Conservation (phyloP, 2,113 vertebrate genomes). For the Lophochroa leadbeateri region DNA sequence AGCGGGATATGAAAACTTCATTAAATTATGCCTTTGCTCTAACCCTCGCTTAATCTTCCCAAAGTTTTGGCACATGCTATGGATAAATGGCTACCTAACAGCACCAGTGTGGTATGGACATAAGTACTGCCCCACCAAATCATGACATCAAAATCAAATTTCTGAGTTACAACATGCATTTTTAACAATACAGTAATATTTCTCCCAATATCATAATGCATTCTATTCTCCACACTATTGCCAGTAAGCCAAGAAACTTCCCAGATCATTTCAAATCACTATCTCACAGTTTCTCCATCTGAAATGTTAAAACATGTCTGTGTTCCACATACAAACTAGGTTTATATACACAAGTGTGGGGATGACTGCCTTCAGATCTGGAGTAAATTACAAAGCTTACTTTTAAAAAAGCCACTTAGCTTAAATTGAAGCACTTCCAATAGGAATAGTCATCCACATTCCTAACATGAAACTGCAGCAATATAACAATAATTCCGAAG, state of each 20-base stretch:
- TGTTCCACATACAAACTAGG: fast-evolving
- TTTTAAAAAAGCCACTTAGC: neutral
- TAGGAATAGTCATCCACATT: neutral
- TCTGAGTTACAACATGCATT: neutral
- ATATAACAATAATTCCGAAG: neutral
- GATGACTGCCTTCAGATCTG: neutral
- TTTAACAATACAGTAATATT: neutral
- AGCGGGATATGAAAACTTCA: neutral
- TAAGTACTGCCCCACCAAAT: neutral
- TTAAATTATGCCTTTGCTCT: neutral
- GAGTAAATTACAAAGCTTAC: neutral
- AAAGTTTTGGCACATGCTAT: neutral
- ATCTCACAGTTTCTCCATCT: neutral
- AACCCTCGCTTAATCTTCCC: neutral
- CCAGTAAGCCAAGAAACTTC: neutral
- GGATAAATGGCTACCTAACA: neutral
- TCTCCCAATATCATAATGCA: neutral
- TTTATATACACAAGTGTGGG: neutral
- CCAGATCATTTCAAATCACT: neutral
- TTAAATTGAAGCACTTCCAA: neutral
- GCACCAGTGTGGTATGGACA: neutral
- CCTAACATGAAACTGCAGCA: neutral
- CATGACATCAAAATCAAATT: neutral
- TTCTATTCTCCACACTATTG: neutral
- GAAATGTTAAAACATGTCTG: neutral